Conservation (phyloP, 2,113 vertebrate species). For the Plotosus lineatus region DNA sequence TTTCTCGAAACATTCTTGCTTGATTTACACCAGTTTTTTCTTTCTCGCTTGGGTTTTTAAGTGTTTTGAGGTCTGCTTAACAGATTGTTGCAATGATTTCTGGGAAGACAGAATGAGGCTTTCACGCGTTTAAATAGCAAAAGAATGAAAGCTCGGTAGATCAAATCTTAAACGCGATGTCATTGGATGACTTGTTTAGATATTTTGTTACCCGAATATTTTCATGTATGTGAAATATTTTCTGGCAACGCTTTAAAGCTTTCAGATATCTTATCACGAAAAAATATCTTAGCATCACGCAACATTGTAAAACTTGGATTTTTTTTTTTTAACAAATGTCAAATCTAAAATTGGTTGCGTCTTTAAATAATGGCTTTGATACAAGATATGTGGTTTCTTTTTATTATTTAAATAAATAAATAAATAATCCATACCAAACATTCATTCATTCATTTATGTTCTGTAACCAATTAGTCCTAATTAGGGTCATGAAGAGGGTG, state of each 20-base stretch:
- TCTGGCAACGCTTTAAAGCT: slow-evolving; percentile 72
- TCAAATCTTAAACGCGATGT: slow-evolving; percentile 73
- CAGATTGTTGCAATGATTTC: slow-evolving; percentile 77
- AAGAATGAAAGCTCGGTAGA: slow-evolving; percentile 77
- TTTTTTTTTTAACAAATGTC: slow-evolving; percentile 21
- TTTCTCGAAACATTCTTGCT: slow-evolving; percentile 69
- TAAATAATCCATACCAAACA: background rate
- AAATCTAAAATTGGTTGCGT: slow-evolving; percentile 8
- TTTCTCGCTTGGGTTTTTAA: slow-evolving; percentile 62
- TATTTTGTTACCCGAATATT: slow-evolving; percentile 68
- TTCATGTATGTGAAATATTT: slow-evolving; percentile 58
- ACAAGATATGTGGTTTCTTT: background rate
- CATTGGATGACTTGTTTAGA: slow-evolving; percentile 66
- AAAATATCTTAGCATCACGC: slow-evolving; percentile 26
- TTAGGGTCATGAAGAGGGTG: too few relatives aligned
- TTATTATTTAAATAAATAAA: background rate
- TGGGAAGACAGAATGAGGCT: slow-evolving; percentile 75
- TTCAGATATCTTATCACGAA: slow-evolving; percentile 44
- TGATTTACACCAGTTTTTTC: slow-evolving; percentile 73
- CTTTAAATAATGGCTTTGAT: background rate
- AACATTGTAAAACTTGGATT: slow-evolving; percentile 9
- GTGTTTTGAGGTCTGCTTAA: slow-evolving; percentile 76
- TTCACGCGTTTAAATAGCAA: slow-evolving; percentile 70
- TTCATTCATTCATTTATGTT: too few relatives aligned
- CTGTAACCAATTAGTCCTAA: too few relatives aligned